phyloP scores from a whole-genome alignment of 2,113 vertebrate species.

The Amphiprion ocellaris region DNA sequence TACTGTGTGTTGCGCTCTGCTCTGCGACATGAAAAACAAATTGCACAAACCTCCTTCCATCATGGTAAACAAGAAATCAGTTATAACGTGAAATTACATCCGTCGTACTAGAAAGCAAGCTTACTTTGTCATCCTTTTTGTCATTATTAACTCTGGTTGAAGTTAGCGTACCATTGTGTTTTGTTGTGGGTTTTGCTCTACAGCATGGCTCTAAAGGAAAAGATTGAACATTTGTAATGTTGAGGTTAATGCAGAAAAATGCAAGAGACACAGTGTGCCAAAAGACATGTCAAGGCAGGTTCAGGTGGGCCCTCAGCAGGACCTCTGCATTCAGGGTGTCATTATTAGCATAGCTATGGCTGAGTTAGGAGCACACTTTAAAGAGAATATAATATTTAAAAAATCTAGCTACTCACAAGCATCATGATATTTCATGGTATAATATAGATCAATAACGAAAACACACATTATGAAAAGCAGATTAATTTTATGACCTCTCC shows the following conservation, averaged over 20 bases:
- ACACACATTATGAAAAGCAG: neutral
- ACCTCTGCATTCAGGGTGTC: neutral
- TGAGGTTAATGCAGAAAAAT: neutral
- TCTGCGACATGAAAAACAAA: slow-evolving; percentile 18
- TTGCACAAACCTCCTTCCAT: slow-evolving; percentile 7
- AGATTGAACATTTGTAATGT: neutral
- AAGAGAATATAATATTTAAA: too few relatives aligned
- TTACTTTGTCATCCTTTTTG: slow-evolving; percentile 4
- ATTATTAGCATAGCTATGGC: slow-evolving; percentile 1
- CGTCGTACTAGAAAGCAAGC: too few relatives aligned
- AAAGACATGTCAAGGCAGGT: neutral
- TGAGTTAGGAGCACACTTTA: neutral
- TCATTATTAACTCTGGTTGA: too few relatives aligned
- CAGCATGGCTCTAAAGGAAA: too few relatives aligned
- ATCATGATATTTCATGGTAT: neutral
- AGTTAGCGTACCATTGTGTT: too few relatives aligned
- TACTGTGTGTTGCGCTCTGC: neutral
- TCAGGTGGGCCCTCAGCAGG: neutral
- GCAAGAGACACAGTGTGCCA: neutral
- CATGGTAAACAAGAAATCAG: neutral
- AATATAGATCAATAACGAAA: neutral
- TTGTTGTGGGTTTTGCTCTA: too few relatives aligned
- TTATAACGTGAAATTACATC: neutral
- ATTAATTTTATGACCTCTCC: neutral
- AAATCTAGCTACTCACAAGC: neutral